Conservation (phyloP, 2,888 invertebrate species). For the Graphium colonna region DNA sequence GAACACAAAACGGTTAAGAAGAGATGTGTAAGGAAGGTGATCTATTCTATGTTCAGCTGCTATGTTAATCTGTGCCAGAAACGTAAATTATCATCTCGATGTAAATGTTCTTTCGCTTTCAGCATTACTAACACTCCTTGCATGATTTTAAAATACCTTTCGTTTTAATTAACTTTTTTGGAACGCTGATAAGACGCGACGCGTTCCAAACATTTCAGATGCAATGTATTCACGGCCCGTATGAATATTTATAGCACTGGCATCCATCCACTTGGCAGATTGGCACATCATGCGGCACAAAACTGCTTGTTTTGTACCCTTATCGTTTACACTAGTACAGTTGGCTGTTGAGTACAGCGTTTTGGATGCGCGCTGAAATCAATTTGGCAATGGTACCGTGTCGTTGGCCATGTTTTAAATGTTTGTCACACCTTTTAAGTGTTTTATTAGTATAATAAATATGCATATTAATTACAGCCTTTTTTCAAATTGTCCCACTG, state of each 20-base stretch:
- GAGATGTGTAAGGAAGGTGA: too few species aligned
- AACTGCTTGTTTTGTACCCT: not conserved
- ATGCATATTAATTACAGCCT: too few species aligned
- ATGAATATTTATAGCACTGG: conserved; percentile 42
- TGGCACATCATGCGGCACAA: conserved; percentile 12
- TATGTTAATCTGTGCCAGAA: too few species aligned
- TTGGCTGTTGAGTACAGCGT: conserved; percentile 8
- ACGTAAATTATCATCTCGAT: too few species aligned
- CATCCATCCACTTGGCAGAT: conserved; percentile 44
- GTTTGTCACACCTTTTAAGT: not conserved
- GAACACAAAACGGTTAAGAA: too few species aligned
- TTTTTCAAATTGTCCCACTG: too few species aligned
- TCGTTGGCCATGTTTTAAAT: not conserved
- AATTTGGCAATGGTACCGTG: conserved; percentile 3
- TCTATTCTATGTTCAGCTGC: too few species aligned
- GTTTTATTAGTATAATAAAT: too few species aligned
- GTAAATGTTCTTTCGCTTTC: too few species aligned
- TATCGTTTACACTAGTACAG: conserved; percentile 17
- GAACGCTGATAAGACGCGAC: conserved; percentile 1
- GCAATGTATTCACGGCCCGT: not conserved
- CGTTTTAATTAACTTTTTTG: conserved; percentile 7
- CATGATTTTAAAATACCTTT: too few species aligned
- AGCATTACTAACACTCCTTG: too few species aligned
- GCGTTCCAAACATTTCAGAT: conserved; percentile 10
- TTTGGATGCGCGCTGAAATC: conserved; percentile 6